These are phyloP conservation scores for Hippasteria phrygiana DNA, from an alignment of 53 echinoderm and acorn worm species.

Conservation along the genomic window DNA sequence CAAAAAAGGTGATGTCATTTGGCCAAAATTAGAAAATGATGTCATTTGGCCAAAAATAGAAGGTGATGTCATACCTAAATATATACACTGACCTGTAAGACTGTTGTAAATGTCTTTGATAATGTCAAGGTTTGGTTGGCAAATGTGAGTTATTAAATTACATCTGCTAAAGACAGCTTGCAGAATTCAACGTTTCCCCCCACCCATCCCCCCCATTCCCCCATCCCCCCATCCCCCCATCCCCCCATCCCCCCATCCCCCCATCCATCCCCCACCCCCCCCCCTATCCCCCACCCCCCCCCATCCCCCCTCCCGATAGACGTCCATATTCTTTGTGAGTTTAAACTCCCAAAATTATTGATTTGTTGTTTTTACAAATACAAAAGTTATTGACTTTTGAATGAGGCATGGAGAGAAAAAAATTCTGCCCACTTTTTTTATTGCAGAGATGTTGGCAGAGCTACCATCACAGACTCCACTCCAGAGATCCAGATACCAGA, in stretches of 20 bases:
- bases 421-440: neutral
- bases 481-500: conserved; percentile 35
- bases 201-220: too few species aligned
- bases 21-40: conserved; percentile 8
- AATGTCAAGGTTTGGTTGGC: neutral
- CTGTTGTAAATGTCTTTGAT: neutral
- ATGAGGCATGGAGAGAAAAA: neutral
- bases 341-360: too few species aligned
- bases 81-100: neutral
- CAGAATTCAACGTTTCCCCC: too few species aligned
- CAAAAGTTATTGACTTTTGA: too few species aligned
- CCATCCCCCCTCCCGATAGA: too few species aligned
- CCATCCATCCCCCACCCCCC: too few species aligned
- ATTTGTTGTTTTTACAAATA: too few species aligned
- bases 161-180: too few species aligned
- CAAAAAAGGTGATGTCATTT: neutral
- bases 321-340: too few species aligned
- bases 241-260: too few species aligned
- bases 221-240: too few species aligned
- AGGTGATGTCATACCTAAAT: conserved; percentile 50
- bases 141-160: neutral
- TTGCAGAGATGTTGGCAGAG: conserved; percentile 17
- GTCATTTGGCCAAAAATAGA: conserved; percentile 53
- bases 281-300: too few species aligned
- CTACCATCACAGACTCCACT: conserved; percentile 20